phyloP scores from a whole-genome alignment of 2,113 vertebrate genomes.

The Chaetodon trifascialis region DNA sequence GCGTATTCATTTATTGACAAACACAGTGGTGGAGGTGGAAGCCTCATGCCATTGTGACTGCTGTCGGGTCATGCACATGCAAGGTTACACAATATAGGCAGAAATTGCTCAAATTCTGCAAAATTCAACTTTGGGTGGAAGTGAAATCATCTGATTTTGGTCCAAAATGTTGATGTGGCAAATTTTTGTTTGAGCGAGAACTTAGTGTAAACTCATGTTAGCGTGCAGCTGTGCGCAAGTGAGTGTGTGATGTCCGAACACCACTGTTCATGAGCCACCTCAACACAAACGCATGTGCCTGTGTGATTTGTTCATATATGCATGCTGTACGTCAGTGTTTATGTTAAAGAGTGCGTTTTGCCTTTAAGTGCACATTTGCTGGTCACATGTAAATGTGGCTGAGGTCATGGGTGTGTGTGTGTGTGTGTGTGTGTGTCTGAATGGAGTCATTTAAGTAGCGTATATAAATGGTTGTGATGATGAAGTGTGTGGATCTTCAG shows the following conservation, averaged over 20 bases:
- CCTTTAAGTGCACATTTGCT: not conserved
- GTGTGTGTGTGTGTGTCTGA: constrained; percentile 8
- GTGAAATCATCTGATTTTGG: not conserved
- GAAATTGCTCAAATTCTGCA: not conserved
- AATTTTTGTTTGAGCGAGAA: not conserved
- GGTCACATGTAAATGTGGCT: not conserved
- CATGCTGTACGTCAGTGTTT: not conserved
- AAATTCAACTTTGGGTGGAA: not conserved
- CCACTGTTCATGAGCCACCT: not conserved
- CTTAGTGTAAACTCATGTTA: not conserved
- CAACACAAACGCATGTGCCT: not conserved
- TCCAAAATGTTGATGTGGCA: too few species aligned
- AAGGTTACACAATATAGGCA: too few species aligned
- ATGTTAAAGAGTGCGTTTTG: not conserved
- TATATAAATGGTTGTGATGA: constrained; percentile 47
- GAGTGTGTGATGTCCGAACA: not conserved
- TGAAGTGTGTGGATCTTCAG: constrained; percentile 57
- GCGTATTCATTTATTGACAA: not conserved
- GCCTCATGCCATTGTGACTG: too few species aligned
- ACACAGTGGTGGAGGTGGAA: too few species aligned
- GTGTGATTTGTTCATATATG: not conserved
- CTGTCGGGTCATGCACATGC: too few species aligned
- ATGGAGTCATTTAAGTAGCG: constrained; percentile 41
- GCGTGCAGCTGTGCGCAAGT: not conserved
- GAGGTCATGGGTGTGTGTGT: not conserved